Evolutionary conservation across 2,113 vertebrate genomes (phyloP).

Genomic region (Ariopsis seemanni): DNA sequence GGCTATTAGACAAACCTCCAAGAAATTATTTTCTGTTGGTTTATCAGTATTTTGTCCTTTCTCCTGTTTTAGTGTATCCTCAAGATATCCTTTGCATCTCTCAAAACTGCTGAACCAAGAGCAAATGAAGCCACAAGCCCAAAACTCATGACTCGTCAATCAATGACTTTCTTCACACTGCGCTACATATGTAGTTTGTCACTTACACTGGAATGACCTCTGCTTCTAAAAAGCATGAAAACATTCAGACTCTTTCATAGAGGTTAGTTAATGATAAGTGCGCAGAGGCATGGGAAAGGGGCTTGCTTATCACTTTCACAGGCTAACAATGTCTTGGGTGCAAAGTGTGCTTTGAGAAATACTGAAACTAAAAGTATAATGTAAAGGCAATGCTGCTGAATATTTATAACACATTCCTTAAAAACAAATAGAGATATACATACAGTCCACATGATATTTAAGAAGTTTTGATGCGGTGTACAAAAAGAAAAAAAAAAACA

Average conservation of each 20-base stretch:
- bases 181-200: conserved; percentile 55
- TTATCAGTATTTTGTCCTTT: not conserved
- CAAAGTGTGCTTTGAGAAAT: conserved; percentile 37
- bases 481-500: not conserved
- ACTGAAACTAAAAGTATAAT: conserved; percentile 54
- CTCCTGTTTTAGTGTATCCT: not conserved
- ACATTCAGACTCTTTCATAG: conserved; percentile 55
- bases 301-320: conserved; percentile 36
- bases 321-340: conserved; percentile 19
- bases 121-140: conserved; percentile 32
- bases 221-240: conserved; percentile 51
- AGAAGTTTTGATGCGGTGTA: not conserved
- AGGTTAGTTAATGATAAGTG: conserved; percentile 62
- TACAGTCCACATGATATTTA: not conserved
- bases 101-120: conserved; percentile 29
- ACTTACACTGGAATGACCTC: conserved; percentile 54
- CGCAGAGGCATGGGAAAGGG: conserved; percentile 26
- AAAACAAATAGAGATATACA: not conserved
- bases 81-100: not conserved
- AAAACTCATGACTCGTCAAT: conserved; percentile 59
- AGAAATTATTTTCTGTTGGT: not conserved
- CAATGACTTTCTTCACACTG: conserved; percentile 60
- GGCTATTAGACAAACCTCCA: not conserved
- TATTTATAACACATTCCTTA: not conserved
- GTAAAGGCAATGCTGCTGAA: not conserved